Evolutionary conservation across 2,888 invertebrate genomes (phyloP), one percentile per base, ranked within the genome.

Genomic region (Amorpha juglandis): DNA sequence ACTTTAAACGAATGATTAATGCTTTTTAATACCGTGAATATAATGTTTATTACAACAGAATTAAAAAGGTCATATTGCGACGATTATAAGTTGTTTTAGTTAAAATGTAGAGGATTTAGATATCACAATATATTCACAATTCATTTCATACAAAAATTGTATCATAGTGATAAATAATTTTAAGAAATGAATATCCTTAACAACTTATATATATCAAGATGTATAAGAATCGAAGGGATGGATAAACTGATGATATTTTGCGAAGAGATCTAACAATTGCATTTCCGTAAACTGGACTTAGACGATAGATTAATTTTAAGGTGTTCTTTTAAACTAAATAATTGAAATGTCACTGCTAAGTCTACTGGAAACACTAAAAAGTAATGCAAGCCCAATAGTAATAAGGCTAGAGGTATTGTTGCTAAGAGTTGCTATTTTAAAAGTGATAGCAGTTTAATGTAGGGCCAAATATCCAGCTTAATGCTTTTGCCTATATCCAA

Each of bases 21-120:
- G 42, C 38, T 19, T 42, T 55, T 42, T 38, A 12, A 12, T 11
- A 16, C 11, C n/a, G 33, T 38, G 55, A 55, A 55, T 55, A 38
- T 53, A 53, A n/a, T 53, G 55, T 55, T 35, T 38, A 55, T 38
- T 35, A 38, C 55, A 50, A 50, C 6, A 38, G 9, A 55, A 9
- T 35, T 38, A 38, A 35, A 55, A 55, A 55, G 55, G 16, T 35
- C 35, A 11, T 16, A 16, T 4, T 58, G 16, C 12, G 19, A 12
- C 11, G 53, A 8, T 0, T 16, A 53, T 52, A 52, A 52, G 1
- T 50, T 50, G 1, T n/a, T 9, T 50, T 0, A 21, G 19, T 50
- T 50, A 19, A 50, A 8, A 3, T 19, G 7, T 50, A 11, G 19
- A 16, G 48, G 7, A 9, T 19, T 50, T 19, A 27, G 27, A 3